Percentiles rank a stretch among this genome's conserved stretches.
Evolutionary conservation across 1,140 invertebrate genomes (phyloP).

Genomic region (Armadillidium nasatum): DNA sequence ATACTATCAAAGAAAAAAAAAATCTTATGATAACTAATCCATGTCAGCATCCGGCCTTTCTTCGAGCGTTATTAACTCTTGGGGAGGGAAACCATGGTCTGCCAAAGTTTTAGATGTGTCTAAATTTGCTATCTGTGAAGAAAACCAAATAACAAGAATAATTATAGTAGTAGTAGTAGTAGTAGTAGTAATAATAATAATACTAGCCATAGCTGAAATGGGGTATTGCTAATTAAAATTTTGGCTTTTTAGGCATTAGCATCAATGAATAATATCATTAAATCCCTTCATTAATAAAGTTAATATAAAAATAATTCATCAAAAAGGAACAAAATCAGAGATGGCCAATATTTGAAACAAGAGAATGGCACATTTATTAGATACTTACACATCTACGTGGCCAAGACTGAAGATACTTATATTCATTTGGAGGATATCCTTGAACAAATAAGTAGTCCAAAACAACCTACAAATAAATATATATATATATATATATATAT

Average conservation of each 20-base stretch:
- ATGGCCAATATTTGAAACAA: too few relatives aligned
- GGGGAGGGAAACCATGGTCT: constrained; percentile 77
- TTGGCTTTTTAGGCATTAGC: too few relatives aligned
- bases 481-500: too few relatives aligned
- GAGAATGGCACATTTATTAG: too few relatives aligned
- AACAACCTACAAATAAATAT: constrained; percentile 49
- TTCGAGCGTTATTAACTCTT: constrained; percentile 88
- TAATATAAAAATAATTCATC: background rate
- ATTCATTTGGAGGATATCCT: constrained; percentile 79
- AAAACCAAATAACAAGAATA: constrained; percentile 6
- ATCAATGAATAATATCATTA: background rate
- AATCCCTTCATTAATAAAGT: background rate
- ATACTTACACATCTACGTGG: constrained; percentile 79
- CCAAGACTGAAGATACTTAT: constrained; percentile 85
- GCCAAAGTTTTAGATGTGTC: constrained; percentile 68
- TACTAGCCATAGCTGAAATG: background rate
- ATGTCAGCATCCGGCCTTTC: constrained; percentile 52
- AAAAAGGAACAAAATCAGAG: background rate
- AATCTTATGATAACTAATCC: too few relatives aligned
- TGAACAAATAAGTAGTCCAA: constrained; percentile 79
- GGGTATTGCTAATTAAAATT: background rate
- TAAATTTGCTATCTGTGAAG: constrained; percentile 69
- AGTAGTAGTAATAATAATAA: too few relatives aligned
- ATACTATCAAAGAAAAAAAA: too few relatives aligned
- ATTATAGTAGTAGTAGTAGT: constrained; percentile 32